Evolutionary conservation across 2,888 invertebrate genomes (phyloP).

Genomic region (Cheilosia vulpina): DNA sequence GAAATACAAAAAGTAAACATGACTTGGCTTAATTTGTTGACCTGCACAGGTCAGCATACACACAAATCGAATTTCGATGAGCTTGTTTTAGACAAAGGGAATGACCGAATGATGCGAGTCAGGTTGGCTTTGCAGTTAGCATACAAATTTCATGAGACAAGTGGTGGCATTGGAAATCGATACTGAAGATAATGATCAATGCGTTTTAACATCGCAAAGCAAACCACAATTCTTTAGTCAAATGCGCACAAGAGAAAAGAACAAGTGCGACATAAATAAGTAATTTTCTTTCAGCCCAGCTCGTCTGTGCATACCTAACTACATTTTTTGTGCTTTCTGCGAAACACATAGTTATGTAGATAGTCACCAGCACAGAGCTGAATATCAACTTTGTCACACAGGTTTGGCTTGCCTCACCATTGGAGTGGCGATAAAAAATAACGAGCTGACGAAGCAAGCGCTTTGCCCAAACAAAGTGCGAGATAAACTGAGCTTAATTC

Average conservation of each 20-base stretch:
- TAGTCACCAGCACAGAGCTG: slow-evolving; percentile 27
- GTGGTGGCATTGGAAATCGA: slow-evolving; percentile 5
- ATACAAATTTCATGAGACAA: background rate
- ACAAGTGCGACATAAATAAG: background rate
- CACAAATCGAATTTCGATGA: slow-evolving; percentile 8
- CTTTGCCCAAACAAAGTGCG: slow-evolving; percentile 7
- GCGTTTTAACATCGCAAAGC: background rate
- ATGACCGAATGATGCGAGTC: background rate
- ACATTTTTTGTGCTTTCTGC: slow-evolving; percentile 28
- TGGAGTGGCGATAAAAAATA: slow-evolving; percentile 20
- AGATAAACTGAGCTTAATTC: slow-evolving; percentile 19
- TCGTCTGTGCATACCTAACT: background rate
- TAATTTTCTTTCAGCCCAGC: background rate
- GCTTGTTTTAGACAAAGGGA: background rate
- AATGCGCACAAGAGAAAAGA: slow-evolving; percentile 9
- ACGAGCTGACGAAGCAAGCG: slow-evolving; percentile 42
- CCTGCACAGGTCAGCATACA: slow-evolving; percentile 16
- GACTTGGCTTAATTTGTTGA: slow-evolving; percentile 27
- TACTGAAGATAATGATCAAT: background rate
- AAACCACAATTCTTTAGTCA: slow-evolving; percentile 14
- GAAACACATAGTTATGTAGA: slow-evolving; percentile 20
- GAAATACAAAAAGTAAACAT: slow-evolving; percentile 19
- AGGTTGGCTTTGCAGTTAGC: background rate
- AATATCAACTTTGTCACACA: slow-evolving; percentile 60
- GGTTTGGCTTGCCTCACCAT: slow-evolving; percentile 37